Evolutionary conservation across 2,888 invertebrate genomes (phyloP), one percentile per base, ranked within the genome.

Genomic region (Lepidonotus clava): DNA sequence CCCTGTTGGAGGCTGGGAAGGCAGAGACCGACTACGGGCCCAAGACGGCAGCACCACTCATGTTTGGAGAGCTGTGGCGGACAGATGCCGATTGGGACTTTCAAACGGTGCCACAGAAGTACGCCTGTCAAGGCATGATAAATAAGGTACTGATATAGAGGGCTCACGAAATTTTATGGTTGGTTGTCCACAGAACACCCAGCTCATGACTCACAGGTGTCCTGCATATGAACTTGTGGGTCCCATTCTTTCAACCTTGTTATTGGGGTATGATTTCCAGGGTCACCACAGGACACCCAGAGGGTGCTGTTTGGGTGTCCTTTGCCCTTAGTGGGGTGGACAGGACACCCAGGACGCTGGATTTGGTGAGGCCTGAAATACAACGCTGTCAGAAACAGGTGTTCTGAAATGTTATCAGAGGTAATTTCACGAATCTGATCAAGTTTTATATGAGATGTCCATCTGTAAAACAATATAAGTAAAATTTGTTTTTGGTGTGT

Each of bases 51-150:
- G 56, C 24, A 14, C 84, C 84, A 0, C 53, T 56, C 36, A 11
- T 84, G 18, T 36, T 36, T 24, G 14, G 32, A 8, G 34, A 36
- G 21, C 36, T 56, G 24, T 85, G 61, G 66, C 84, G 87, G 1
- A 96, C 96, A 0, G 89, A 95, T 2, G 96, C 96, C 90, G 97
- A 97, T 92, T 97, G 97, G 97, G 95, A 96, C 89, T 96, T 96
- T 93, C 93, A 95, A 88, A 97, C 96, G 0, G 95, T 95, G 1
- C 95, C 96, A 6, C 92, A 92, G 87, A 84, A 89, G 56, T 14
- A 89, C 34, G 87, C 89, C 32, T 89, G 89, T 61, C 56, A 11
- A 95, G 93, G 96, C 96, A 66, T 97, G 96, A 92, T 88, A 24
- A 88, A 91, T 32, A 51, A 90, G 86, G 92, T 91, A 88, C 18